Percentiles rank a stretch among this genome's conserved stretches.
phyloP scores from a whole-genome alignment of 2,888 invertebrate species.

The Rhaphigaster nebulosa region DNA sequence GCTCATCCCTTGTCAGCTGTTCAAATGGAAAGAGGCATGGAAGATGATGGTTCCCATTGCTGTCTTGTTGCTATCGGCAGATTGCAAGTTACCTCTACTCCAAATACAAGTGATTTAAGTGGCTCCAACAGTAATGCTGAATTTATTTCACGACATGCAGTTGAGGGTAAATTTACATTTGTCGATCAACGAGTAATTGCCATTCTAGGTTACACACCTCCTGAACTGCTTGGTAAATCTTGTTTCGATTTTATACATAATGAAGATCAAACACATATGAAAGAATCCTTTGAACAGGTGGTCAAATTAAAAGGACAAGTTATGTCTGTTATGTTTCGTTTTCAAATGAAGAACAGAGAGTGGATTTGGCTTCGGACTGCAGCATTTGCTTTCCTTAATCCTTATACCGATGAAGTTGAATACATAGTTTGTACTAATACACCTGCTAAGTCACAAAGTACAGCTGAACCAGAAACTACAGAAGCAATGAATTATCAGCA shows the following conservation, averaged over 20 bases:
- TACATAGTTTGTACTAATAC: slow-evolving; percentile 99
- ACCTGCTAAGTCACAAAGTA: slow-evolving; percentile 78
- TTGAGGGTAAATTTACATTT: slow-evolving; percentile 98
- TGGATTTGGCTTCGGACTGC: slow-evolving; percentile 98
- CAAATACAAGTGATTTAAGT: slow-evolving; percentile 90
- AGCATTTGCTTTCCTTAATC: slow-evolving; percentile 98
- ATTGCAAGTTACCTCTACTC: slow-evolving; percentile 95
- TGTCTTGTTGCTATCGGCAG: slow-evolving; percentile 98
- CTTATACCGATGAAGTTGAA: slow-evolving; percentile 98
- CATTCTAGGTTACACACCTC: slow-evolving; percentile 92
- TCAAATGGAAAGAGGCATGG: slow-evolving; percentile 81
- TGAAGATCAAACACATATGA: slow-evolving; percentile 97
- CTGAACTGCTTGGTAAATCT: slow-evolving; percentile 93
- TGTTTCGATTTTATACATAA: slow-evolving; percentile 98
- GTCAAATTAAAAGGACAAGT: slow-evolving; percentile 96
- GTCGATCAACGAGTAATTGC: slow-evolving; percentile 96
- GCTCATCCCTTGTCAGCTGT: slow-evolving; percentile 67
- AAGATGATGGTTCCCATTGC: slow-evolving; percentile 88
- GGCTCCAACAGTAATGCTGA: slow-evolving; percentile 88
- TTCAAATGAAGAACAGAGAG: slow-evolving; percentile 94
- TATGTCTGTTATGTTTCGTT: slow-evolving; percentile 95
- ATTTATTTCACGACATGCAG: slow-evolving; percentile 96
- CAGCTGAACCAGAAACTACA: slow-evolving; percentile 36
- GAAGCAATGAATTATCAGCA: slow-evolving; percentile 69
- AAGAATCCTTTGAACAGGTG: slow-evolving; percentile 95